phyloP scores from a whole-genome alignment of 2,113 vertebrate species.

The Neoarius graeffei region DNA sequence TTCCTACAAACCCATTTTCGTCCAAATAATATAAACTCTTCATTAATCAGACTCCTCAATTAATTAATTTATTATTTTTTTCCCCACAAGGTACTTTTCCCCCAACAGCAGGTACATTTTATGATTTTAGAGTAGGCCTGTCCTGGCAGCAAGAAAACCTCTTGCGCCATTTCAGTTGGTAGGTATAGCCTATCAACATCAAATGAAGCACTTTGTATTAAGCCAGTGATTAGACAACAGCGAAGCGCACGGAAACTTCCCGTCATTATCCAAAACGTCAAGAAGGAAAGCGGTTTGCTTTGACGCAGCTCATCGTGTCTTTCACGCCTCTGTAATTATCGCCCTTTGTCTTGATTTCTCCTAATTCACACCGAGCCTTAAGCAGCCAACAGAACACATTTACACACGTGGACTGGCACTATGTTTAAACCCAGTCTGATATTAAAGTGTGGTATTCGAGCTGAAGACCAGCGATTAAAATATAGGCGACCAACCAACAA shows the following conservation, averaged over 20 bases:
- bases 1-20: background rate
- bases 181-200: background rate
- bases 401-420: background rate
- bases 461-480: background rate
- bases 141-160: background rate
- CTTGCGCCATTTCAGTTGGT: background rate
- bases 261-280: background rate
- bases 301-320: background rate
- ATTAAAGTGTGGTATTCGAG: background rate
- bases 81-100: background rate
- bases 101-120: background rate
- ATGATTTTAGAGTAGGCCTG: background rate
- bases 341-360: conserved; percentile 47
- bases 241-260: background rate
- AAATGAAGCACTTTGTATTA: background rate
- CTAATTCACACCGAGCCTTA: conserved; percentile 29
- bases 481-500: background rate
- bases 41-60: background rate
- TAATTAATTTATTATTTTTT: background rate
- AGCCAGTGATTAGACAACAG: background rate
- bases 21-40: background rate
- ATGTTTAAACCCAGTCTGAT: background rate
- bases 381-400: conserved; percentile 16
- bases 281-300: background rate
- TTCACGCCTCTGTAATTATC: conserved; percentile 54